Evolutionary conservation across 1,140 invertebrate genomes (phyloP).

Genomic region (Halyomorpha halys): DNA sequence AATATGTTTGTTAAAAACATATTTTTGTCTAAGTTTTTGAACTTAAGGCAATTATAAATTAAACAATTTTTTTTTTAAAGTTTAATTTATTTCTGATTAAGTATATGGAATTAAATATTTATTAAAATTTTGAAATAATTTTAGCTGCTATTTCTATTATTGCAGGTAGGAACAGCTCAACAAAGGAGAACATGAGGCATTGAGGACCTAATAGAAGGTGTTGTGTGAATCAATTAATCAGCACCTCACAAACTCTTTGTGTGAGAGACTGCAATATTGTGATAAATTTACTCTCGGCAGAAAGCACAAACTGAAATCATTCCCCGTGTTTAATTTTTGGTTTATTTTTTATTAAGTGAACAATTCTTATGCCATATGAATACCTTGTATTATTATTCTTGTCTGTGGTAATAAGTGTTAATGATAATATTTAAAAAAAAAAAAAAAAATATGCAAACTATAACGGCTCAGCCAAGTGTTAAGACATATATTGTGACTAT

Average conservation of each 20-base stretch:
- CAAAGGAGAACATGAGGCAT: constrained; percentile 18
- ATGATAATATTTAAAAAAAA: not conserved
- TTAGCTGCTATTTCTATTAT: not conserved
- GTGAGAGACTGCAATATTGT: constrained; percentile 12
- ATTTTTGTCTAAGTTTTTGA: no score
- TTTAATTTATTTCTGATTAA: no score
- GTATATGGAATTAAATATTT: no score
- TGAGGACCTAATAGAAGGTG: not conserved
- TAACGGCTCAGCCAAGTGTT: constrained; percentile 8
- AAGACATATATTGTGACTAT: not conserved
- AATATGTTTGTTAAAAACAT: no score
- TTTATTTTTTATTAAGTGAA: not conserved
- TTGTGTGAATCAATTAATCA: not conserved
- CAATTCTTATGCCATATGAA: constrained; percentile 6
- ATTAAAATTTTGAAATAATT: no score
- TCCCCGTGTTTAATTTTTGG: not conserved
- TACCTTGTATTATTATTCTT: not conserved
- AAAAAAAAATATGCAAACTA: not conserved
- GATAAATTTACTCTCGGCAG: not conserved
- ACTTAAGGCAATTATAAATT: no score
- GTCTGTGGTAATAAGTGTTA: constrained; percentile 1
- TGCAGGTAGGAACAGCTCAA: constrained; percentile 18
- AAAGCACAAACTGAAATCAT: constrained; percentile 5
- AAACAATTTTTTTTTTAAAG: no score
- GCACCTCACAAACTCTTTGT: not conserved